A percentile compares a stretch with the other conserved stretches of the same genome.
phyloP scores from a whole-genome alignment of 1,140 invertebrate species.

The Zaprionus ornatus region DNA sequence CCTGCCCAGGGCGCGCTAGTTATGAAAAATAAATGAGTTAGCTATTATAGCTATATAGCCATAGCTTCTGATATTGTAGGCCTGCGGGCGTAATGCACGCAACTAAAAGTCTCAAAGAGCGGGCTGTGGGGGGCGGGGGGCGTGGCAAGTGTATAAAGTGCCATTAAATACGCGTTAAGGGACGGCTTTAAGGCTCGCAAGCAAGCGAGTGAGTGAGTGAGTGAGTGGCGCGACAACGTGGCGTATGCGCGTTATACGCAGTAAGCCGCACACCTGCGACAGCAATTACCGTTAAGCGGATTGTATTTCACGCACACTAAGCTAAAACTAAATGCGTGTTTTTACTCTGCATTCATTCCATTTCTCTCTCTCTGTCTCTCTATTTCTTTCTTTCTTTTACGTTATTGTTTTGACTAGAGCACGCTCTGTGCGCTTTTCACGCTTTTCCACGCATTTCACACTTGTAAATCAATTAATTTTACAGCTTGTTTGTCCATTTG shows the following conservation, averaged over 20 bases:
- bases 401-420: constrained; percentile 48
- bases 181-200: constrained; percentile 37
- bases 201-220: constrained; percentile 17
- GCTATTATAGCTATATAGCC: not conserved
- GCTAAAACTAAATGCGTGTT: constrained; percentile 62
- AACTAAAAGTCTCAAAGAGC: constrained; percentile 57
- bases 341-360: constrained; percentile 14
- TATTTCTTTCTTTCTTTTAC: constrained; percentile 1
- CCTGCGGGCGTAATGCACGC: constrained; percentile 61
- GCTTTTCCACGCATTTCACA: constrained; percentile 68
- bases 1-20: constrained; percentile 41
- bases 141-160: constrained; percentile 35
- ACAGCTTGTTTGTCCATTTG: constrained; percentile 38
- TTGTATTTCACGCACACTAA: constrained; percentile 60
- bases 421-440: constrained; percentile 54
- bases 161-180: constrained; percentile 47
- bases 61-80: not conserved
- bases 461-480: constrained; percentile 81
- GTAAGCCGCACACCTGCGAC: constrained; percentile 32
- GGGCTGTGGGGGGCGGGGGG: constrained; percentile 37
- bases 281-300: constrained; percentile 74
- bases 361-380: not conserved
- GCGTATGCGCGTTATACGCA: constrained; percentile 33
- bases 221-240: constrained; percentile 8
- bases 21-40: constrained; percentile 78